Base-by-base conservation (phyloP, 37 sponge, comb jelly and placozoan species). In the Spongia lamella region DNA sequence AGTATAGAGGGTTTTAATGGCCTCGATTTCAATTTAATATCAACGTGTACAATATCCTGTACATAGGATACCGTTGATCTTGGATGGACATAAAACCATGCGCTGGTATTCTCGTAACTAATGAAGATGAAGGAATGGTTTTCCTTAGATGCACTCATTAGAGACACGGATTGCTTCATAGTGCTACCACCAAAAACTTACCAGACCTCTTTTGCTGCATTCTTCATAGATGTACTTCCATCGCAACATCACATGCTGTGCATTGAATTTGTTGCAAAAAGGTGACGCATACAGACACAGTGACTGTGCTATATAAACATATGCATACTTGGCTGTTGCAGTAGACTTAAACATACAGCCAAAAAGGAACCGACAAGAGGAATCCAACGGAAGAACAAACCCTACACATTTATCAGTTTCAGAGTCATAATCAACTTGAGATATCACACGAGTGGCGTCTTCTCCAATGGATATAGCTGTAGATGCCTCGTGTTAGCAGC, bases 241-340 rank as follows among this genome's bases (percentile, higher is more conserved):
- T 34, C 64, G 66, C 34, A 57, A 38, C 71, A 81, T 26, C 25
- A 80, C 72, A 1, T 39, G 11, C 31, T 65, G 7, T 56, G 59
- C 56, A 56, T 40, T 38, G 20, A 75, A 69, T 47, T 79, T 86
- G 54, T 86, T 79, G 25, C 63, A 53, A 70, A 80, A 81, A 14
- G 73, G 38, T 54, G 85, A 73, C 22, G 37, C 73, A 66, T 57
- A 30, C 27, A 53, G 14, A 56, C 43, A 29, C 15, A 71, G 61
- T 31, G 84, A 77, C 56, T 83, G 77, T 31, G 85, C 73, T 78
- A 84, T 84, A 53, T 83, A 84, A n/a, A 84, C 67, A 54, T 47
- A 84, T 27, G 85, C 85, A 38, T 84, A 77, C 39, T 78, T 84
- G 25, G 85, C 71, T 55, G 64, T 56, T 39, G 36, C 38, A 6